Conservation (phyloP, 2,797 vertebrate genomes). For the Gobionotothen gibberifrons region DNA sequence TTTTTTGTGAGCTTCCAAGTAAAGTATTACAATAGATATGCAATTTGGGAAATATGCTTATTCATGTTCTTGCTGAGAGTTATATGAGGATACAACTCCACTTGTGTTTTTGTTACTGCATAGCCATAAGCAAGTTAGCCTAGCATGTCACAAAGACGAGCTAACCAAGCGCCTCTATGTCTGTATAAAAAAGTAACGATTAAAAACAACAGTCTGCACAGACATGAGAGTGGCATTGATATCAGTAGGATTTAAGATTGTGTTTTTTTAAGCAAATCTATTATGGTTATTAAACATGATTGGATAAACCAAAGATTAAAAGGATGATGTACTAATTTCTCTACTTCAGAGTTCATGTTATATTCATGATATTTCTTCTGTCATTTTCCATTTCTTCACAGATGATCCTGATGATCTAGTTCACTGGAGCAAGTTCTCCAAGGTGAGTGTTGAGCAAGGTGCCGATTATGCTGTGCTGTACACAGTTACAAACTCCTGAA, state of each 20-base stretch:
- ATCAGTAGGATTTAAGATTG: neutral
- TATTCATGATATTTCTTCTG: neutral
- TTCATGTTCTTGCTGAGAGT: neutral
- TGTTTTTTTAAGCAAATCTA: too few relatives aligned
- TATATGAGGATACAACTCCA: neutral
- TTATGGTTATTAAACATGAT: too few relatives aligned
- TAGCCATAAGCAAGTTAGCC: neutral
- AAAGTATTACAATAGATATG: neutral
- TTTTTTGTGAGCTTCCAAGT: neutral
- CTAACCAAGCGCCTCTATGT: neutral
- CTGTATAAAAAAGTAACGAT: neutral
- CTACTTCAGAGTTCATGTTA: too few relatives aligned
- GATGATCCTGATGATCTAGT: slow-evolving; percentile 84
- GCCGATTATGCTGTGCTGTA: neutral
- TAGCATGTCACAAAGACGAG: neutral
- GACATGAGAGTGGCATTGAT: neutral
- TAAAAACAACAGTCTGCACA: neutral
- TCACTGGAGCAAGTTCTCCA: slow-evolving; percentile 90
- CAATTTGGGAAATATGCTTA: neutral
- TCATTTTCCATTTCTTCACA: slow-evolving; percentile 52
- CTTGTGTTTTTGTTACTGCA: neutral
- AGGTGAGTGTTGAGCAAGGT: slow-evolving; percentile 78
- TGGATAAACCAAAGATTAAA: neutral
- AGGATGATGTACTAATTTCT: neutral
- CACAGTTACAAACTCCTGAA: neutral